phyloP scores from a whole-genome alignment of 2,888 invertebrate species.

The Pinctada fucata region DNA sequence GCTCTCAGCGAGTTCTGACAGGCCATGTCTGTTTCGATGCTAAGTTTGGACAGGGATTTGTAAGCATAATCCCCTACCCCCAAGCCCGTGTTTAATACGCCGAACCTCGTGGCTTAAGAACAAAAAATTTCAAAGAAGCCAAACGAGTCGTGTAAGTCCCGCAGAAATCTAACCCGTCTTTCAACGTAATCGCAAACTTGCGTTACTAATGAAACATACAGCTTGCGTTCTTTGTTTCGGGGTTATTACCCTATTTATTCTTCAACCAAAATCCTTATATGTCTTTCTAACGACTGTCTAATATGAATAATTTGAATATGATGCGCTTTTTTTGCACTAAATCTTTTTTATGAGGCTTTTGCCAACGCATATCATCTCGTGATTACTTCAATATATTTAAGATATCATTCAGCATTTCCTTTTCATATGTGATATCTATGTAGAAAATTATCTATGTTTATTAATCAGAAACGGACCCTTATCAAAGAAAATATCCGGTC shows the following conservation, averaged over 20 bases:
- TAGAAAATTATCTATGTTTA: no score
- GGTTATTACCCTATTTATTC: background rate
- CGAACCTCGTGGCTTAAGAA: conserved; percentile 17
- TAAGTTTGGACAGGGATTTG: conserved; percentile 18
- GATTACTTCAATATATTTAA: no score
- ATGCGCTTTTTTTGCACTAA: no score
- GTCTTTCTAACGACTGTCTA: background rate
- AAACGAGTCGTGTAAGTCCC: background rate
- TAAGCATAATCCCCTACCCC: conserved; percentile 24
- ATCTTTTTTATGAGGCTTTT: no score
- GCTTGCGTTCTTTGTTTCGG: background rate
- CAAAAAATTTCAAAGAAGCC: conserved; percentile 15
- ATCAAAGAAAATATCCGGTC: no score
- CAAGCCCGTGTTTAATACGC: conserved; percentile 7
- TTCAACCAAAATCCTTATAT: background rate
- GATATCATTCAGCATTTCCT: no score
- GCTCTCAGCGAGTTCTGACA: background rate
- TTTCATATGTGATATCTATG: no score
- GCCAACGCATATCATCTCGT: no score
- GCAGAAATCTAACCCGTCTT: background rate
- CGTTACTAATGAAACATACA: background rate
- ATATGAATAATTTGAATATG: background rate
- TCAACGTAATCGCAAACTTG: background rate
- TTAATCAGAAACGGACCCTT: no score
- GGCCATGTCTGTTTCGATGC: background rate